Evolutionary conservation across 1,140 invertebrate species (phyloP).

Genomic region (Eupeodes corollae): DNA sequence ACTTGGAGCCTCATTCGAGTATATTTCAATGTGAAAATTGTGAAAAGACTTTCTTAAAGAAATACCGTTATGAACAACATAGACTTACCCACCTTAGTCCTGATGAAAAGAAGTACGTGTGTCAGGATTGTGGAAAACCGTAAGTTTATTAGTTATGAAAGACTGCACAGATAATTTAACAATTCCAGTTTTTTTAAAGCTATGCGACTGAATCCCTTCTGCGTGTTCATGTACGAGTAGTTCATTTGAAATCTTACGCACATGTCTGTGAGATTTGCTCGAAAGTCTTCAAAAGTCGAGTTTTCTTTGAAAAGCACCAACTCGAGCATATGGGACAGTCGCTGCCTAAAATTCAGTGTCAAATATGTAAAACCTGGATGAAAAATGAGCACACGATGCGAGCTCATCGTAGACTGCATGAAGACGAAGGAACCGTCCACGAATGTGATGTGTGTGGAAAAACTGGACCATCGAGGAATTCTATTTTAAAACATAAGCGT

Average conservation of each 20-base stretch:
- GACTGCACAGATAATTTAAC: not conserved
- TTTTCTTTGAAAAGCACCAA: conserved; percentile 27
- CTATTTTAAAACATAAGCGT: conserved; percentile 25
- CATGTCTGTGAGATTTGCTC: conserved; percentile 29
- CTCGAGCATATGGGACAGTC: conserved; percentile 24
- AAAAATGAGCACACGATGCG: conserved; percentile 28
- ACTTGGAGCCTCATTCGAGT: no score
- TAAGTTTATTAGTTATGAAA: conserved; percentile 6
- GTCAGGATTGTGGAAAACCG: conserved; percentile 22
- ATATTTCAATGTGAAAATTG: no score
- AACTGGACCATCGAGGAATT: conserved; percentile 25
- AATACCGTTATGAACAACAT: no score
- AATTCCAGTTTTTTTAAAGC: not conserved
- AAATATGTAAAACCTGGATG: conserved; percentile 25
- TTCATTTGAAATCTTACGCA: conserved; percentile 25
- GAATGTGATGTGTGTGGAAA: conserved; percentile 23
- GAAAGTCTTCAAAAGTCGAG: conserved; percentile 23
- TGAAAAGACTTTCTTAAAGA: no score
- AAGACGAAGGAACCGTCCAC: conserved; percentile 21
- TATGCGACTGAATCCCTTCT: conserved; percentile 20
- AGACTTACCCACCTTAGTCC: not conserved
- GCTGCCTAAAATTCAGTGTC: conserved; percentile 25
- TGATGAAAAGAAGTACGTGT: conserved; percentile 19
- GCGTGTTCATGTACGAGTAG: conserved; percentile 12
- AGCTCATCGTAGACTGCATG: conserved; percentile 22